phyloP scores from a whole-genome alignment of 2,888 invertebrate genomes.

The Drosophila neonasuta region DNA sequence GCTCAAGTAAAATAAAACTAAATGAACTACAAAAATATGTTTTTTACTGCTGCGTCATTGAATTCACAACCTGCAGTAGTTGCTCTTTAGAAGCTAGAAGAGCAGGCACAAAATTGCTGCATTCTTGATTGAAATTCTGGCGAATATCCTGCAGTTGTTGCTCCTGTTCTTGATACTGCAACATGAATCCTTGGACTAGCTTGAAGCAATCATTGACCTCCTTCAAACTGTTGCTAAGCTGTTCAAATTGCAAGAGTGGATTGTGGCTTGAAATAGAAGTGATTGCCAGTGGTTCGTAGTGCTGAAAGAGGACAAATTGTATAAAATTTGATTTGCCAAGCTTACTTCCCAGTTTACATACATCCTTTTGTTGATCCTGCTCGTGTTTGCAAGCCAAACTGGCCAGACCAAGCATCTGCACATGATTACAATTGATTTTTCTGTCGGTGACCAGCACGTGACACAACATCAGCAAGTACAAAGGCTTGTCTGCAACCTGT shows the following conservation, averaged over 20 bases:
- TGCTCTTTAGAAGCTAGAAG: slow-evolving; percentile 11
- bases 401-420: background rate
- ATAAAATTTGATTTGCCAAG: background rate
- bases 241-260: background rate
- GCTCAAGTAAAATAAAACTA: background rate
- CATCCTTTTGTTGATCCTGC: background rate
- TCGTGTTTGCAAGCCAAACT: background rate
- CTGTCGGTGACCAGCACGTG: background rate
- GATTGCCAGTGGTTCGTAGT: background rate
- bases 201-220: background rate
- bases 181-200: background rate
- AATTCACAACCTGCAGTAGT: background rate
- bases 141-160: background rate
- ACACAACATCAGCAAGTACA: background rate
- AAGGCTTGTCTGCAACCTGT: background rate
- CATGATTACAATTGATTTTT: background rate
- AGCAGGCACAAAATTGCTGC: slow-evolving; percentile 7
- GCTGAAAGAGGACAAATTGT: background rate
- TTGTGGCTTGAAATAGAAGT: background rate
- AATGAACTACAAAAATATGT: too few relatives aligned
- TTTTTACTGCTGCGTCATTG: background rate
- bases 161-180: background rate
- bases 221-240: background rate
- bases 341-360: background rate
- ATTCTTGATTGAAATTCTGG: background rate